A percentile compares a stretch with the other conserved stretches of the same genome.
phyloP scores from a whole-genome alignment of 2,888 invertebrate species.

The Sminthurinus aureus region DNA sequence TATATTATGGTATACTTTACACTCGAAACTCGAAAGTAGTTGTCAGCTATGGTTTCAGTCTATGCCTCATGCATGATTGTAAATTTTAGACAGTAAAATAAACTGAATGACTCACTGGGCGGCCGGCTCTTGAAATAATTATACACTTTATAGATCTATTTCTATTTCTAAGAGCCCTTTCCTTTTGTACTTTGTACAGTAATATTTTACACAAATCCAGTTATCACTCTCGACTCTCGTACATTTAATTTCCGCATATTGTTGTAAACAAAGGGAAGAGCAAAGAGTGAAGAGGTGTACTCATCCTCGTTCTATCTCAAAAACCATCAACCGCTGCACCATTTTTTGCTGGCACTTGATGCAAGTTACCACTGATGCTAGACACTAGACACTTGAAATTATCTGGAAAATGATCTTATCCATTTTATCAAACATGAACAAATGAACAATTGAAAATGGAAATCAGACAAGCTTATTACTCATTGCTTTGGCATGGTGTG shows the following conservation, averaged over 20 bases:
- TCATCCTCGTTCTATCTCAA: background rate
- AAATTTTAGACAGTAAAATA: slow-evolving; percentile 5
- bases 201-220: background rate
- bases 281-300: background rate
- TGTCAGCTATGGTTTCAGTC: too few species aligned
- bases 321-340: background rate
- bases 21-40: too few species aligned
- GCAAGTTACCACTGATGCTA: too few species aligned
- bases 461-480: too few species aligned
- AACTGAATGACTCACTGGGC: slow-evolving; percentile 26
- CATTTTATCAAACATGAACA: too few species aligned
- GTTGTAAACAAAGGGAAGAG: background rate
- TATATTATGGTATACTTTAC: too few species aligned
- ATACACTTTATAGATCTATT: slow-evolving; percentile 13
- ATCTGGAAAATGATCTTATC: too few species aligned
- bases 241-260: background rate
- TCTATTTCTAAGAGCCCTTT: slow-evolving; percentile 28
- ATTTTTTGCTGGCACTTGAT: background rate
- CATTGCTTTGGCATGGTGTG: too few species aligned
- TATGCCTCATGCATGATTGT: background rate
- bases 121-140: slow-evolving; percentile 28
- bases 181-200: background rate
- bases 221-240: background rate
- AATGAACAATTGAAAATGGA: too few species aligned
- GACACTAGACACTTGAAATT: too few species aligned